Conservation (phyloP, 2,888 invertebrate species). For the Mimas tiliae region DNA sequence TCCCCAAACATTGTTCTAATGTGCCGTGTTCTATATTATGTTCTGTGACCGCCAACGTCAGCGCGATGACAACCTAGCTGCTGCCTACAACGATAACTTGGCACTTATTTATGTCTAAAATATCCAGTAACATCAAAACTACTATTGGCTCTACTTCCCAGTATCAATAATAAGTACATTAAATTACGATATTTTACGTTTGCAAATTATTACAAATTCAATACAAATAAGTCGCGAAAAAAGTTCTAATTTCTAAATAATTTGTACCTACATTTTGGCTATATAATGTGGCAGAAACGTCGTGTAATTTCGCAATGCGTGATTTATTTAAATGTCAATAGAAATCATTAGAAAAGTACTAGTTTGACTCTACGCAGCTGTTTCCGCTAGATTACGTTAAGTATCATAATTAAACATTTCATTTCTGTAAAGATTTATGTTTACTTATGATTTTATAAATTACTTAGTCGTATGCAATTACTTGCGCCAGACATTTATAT, state of each 20-base stretch:
- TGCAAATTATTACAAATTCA: neutral
- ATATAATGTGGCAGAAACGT: constrained; percentile 7
- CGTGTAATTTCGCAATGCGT: constrained; percentile 2
- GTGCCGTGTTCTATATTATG: neutral
- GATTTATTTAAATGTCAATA: constrained; percentile 21
- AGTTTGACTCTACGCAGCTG: constrained; percentile 19
- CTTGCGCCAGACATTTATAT: neutral
- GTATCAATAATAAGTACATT: neutral
- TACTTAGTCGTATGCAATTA: constrained; percentile 1
- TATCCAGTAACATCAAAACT: neutral
- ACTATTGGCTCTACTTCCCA: neutral
- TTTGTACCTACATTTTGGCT: neutral
- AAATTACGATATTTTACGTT: neutral
- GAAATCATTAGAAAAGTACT: constrained; percentile 23
- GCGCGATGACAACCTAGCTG: constrained; percentile 30
- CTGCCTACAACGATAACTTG: neutral
- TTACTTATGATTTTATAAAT: constrained; percentile 23
- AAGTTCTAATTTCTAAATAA: neutral
- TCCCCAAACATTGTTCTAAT: constrained; percentile 40
- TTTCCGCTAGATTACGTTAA: constrained; percentile 20
- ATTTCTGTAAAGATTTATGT: constrained; percentile 21
- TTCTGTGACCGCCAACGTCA: neutral
- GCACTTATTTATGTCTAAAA: neutral
- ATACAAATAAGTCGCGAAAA: neutral
- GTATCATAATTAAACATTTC: constrained; percentile 21